These are phyloP conservation scores for Diachasmimorpha longicaudata DNA, from an alignment of 1,140 invertebrate species.

Conservation along the genomic window DNA sequence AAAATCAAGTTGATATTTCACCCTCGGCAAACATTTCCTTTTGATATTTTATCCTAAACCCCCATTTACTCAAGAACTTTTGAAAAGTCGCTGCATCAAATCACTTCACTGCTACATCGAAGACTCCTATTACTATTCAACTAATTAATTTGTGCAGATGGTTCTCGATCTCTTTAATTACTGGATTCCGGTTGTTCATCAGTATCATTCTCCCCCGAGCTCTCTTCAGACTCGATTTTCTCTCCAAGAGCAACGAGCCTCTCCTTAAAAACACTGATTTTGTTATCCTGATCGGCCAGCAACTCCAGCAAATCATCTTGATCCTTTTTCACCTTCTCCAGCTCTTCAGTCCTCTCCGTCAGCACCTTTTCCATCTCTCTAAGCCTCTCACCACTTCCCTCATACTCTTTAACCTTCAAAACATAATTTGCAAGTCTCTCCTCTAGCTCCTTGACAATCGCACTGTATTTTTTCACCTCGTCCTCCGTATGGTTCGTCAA, in stretches of 20 bases:
- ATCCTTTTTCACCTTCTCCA: constrained; percentile 81
- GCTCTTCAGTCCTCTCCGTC: constrained; percentile 63
- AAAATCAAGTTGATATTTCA: too few species aligned
- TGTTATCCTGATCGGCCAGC: constrained; percentile 82
- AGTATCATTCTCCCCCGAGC: constrained; percentile 52
- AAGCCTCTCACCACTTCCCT: constrained; percentile 27
- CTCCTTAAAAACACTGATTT: constrained; percentile 75
- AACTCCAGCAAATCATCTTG: constrained; percentile 90
- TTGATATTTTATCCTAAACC: too few species aligned
- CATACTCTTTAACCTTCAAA: constrained; percentile 41
- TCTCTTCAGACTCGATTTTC: constrained; percentile 60
- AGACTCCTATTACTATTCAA: background rate
- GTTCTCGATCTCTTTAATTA: constrained; percentile 32
- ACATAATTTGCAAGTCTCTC: constrained; percentile 43
- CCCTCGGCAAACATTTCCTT: too few species aligned
- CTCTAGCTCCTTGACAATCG: constrained; percentile 46
- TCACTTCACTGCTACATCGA: too few species aligned
- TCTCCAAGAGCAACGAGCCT: constrained; percentile 74
- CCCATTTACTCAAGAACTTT: too few species aligned
- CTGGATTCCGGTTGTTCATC: constrained; percentile 52
- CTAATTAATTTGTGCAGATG: background rate
- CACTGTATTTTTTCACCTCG: constrained; percentile 47
- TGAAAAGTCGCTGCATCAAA: too few species aligned
- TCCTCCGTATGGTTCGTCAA: constrained; percentile 31
- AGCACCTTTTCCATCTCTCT: constrained; percentile 44